Conservation (phyloP, 2,113 vertebrate species). For the Raphicerus campestris region DNA sequence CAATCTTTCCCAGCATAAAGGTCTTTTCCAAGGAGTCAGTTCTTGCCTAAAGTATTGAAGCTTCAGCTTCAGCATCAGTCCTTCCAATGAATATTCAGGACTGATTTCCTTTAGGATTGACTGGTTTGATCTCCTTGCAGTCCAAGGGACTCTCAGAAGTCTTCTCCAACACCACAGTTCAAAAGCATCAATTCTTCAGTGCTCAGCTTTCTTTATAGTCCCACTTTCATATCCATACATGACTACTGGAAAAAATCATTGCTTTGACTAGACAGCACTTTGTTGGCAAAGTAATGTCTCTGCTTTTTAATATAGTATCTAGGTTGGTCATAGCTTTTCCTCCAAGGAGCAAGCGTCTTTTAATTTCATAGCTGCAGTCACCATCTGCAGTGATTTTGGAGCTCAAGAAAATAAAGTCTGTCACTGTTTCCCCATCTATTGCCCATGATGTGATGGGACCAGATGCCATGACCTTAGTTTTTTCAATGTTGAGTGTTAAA, state of each 20-base stretch:
- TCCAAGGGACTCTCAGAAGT: not conserved
- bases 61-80: not conserved
- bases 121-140: not conserved
- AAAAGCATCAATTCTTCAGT: not conserved
- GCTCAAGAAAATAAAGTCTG: not conserved
- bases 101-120: not conserved
- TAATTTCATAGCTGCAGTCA: not conserved
- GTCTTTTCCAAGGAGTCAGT: not conserved
- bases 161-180: not conserved
- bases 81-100: not conserved
- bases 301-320: not conserved
- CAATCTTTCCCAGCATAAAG: not conserved
- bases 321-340: not conserved
- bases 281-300: not conserved
- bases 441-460: not conserved
- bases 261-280: not conserved
- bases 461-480: not conserved
- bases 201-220: not conserved
- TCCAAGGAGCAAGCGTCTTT: not conserved
- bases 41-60: not conserved
- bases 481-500: not conserved
- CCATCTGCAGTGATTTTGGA: not conserved
- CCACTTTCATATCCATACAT: not conserved
- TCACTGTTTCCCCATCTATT: not conserved
- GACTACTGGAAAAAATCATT: not conserved